Base-by-base conservation (phyloP, 2,113 vertebrate species). In the Rhinoderma darwinii region DNA sequence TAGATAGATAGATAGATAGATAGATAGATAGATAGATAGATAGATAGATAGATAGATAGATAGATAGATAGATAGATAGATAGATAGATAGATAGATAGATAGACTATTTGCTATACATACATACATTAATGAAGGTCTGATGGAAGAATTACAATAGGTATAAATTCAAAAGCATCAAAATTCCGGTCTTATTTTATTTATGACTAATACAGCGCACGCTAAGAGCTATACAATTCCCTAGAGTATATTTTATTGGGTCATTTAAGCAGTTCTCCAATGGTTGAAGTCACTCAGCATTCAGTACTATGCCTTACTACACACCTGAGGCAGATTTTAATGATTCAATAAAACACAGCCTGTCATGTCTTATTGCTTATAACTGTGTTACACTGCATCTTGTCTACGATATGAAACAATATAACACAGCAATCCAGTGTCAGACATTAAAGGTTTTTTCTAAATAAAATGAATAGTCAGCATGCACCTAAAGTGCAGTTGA, bases 341-440 rank as follows among this genome's bases (percentile, higher is more conserved):
- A 82, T 81, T 30, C 77, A 74, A 86, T 86, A 86, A 86, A 86
- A 82, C 85, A 82, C 77, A 81, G 27, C 47, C 85, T 86, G 85
- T 82, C 85, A 86, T 73, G 77, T 82, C 84, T 86, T 86, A 86
- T 86, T 79, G 84, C 85, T 82, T 82, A 86, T 81, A 81, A 86
- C 50, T 59, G 66, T 74, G 76, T 86, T 81, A 81, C 77, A 82
- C 51, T 86, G 77, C 78, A 82, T 86, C 66, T 86, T 86, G 77
- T 73, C 85, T 74, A 73, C 50, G 17, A 32, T 81, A 74, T 82
- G 66, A 86, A 43, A 82, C 77, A 81, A 86, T 86, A 61, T 81
- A 86, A 73, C 50, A 86, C 75, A 82, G 25, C 50, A 81, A 43
- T 72, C 32, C 47, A 44, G 37, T 47, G 78, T 81, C 47, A 74